Evolutionary conservation across 2,113 vertebrate genomes (phyloP).

Genomic region (Brachyhypopomus occidentalis): DNA sequence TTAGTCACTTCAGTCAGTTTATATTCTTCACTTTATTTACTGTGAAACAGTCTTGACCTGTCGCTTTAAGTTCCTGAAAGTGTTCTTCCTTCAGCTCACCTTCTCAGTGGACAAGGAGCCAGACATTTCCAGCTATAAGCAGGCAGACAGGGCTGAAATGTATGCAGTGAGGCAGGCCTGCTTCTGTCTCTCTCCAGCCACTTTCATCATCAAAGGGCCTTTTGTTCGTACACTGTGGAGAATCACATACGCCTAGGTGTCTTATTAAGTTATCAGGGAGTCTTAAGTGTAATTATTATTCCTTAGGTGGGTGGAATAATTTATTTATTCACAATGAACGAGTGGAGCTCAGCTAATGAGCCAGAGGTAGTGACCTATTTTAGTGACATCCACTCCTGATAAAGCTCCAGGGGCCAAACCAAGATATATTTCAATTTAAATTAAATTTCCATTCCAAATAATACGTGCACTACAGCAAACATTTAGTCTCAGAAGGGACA

Average conservation of each 20-base stretch:
- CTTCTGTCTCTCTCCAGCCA: not conserved
- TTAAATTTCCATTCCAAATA: constrained; percentile 17
- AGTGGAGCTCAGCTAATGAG: constrained; percentile 1
- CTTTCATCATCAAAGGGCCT: constrained; percentile 27
- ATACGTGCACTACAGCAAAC: constrained; percentile 1
- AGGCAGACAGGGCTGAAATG: not conserved
- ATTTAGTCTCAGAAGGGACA: not conserved
- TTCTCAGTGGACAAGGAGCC: not conserved
- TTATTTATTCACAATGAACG: not conserved
- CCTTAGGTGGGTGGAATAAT: constrained; percentile 19
- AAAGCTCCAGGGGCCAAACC: not conserved
- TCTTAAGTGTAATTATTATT: constrained; percentile 24
- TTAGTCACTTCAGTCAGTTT: not conserved
- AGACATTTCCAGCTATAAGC: not conserved
- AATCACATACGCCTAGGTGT: too few relatives aligned
- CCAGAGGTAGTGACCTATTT: not conserved
- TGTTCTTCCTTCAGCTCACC: not conserved
- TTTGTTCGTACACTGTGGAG: constrained; percentile 5
- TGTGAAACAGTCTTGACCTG: not conserved
- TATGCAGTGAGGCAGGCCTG: constrained; percentile 4
- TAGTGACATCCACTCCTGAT: not conserved
- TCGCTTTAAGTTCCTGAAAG: not conserved
- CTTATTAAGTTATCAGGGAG: not conserved
- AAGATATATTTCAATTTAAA: not conserved
- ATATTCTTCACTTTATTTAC: not conserved